A percentile compares a stretch with the other conserved stretches of the same genome.
phyloP scores from a whole-genome alignment of 2,113 vertebrate genomes.

The Hippocampus barbouri region DNA sequence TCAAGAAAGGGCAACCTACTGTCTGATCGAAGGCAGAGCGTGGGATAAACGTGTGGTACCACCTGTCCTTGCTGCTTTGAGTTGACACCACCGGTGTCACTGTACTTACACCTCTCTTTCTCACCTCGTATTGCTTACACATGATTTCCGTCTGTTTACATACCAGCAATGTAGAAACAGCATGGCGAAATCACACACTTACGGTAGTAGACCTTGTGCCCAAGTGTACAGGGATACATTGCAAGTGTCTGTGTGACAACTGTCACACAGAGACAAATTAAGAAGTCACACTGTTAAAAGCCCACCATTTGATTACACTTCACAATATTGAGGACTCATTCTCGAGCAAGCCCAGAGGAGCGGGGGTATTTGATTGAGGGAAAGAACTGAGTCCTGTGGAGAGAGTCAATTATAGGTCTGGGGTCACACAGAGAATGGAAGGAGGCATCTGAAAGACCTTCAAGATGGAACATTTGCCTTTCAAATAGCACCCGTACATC shows the following conservation, averaged over 20 bases:
- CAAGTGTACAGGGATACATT: conserved; percentile 20
- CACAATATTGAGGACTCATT: conserved; percentile 39
- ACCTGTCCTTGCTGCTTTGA: conserved; percentile 58
- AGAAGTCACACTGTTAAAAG: conserved; percentile 46
- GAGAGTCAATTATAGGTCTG: conserved; percentile 51
- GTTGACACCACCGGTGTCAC: conserved; percentile 58
- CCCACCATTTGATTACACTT: conserved; percentile 55
- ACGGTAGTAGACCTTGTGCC: not conserved
- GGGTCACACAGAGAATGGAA: conserved; percentile 55
- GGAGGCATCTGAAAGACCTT: conserved; percentile 35
- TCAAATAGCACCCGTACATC: conserved; percentile 52
- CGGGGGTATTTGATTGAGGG: conserved; percentile 47
- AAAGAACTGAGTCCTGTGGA: conserved; percentile 52
- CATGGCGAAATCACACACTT: conserved; percentile 27
- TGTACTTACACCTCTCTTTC: conserved; percentile 43
- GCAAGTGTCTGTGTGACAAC: conserved; percentile 44
- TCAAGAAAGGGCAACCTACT: conserved; percentile 55
- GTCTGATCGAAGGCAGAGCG: conserved; percentile 40
- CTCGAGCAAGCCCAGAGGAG: conserved; percentile 25
- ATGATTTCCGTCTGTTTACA: conserved; percentile 28
- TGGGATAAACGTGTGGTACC: conserved; percentile 42
- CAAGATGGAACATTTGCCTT: conserved; percentile 61
- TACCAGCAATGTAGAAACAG: conserved; percentile 11
- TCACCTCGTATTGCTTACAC: conserved; percentile 19
- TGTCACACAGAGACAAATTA: conserved; percentile 45